Evolutionary conservation across 2,888 invertebrate genomes (phyloP), one percentile per base, ranked within the genome.

Genomic region (Fissipunctia ypsillon): DNA sequence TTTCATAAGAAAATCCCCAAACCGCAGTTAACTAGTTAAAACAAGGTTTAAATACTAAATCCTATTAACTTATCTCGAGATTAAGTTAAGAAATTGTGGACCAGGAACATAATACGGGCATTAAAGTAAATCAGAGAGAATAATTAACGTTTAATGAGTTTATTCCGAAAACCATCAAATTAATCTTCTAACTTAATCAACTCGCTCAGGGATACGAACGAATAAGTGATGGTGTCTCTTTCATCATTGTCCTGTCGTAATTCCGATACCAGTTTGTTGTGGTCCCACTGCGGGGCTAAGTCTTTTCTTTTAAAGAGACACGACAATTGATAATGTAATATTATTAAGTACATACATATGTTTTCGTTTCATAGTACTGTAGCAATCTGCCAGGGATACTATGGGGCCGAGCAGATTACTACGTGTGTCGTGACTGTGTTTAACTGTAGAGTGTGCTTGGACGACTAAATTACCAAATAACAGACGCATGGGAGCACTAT

Each of bases 91-190:
- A 69, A 61, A 66, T 75, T 61, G 45, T 50, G 25, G 48, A 75
- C 61, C 48, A 74, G 65, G 38, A 69, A 74, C 69, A 45, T 78
- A 75, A 79, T 63, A 52, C 56, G 61, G 25, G 41, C 69, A 75
- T 79, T 79, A 79, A 75, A 69, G 22, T 75, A 69, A 69, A 79
- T 79, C 79, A 79, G 79, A 79, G 79, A 61, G 66, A 57, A 63
- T 79, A 74, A 79, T 78, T 66, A 61, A 79, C 31, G 61, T 66
- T 61, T 28, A 75, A 79, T 63, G 69, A 66, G 79, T 79, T 69
- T 69, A 69, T 75, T 63, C n/a, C 31, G 56, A 69, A 74, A 65
- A 54, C 78, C 75, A 66, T 79, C 38, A 65, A 69, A 75, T 79
- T 63, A 79, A 78, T 75, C 69, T 61, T 52, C 6, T 52, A 75